Conservation (phyloP, 2,888 invertebrate species). For the Tenthredo distinguenda region DNA sequence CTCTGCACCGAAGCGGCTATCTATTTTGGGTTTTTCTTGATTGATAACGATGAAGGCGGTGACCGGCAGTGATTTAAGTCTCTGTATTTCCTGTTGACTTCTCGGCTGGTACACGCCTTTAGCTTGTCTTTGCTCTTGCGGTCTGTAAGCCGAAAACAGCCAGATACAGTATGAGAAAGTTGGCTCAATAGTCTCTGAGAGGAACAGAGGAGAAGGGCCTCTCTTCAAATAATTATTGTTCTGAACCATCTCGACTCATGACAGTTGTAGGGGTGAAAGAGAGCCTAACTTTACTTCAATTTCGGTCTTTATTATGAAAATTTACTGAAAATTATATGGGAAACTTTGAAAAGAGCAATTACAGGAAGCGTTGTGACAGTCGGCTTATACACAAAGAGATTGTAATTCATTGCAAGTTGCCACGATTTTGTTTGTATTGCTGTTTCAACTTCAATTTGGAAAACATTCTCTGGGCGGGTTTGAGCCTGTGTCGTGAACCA, state of each 20-base stretch:
- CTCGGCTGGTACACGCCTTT: conserved; percentile 1
- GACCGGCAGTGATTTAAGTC: conserved; percentile 67
- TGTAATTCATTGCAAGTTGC: background rate
- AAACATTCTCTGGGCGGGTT: background rate
- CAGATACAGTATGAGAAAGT: background rate
- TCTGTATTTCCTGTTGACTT: conserved; percentile 57
- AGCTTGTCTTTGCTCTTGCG: background rate
- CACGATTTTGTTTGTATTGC: background rate
- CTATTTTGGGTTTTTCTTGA: conserved; percentile 55
- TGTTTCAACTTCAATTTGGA: background rate
- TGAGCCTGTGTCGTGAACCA: background rate
- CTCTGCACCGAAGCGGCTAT: conserved; percentile 53
- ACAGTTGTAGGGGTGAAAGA: background rate
- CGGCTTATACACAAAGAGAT: background rate
- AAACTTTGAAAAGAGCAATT: conserved; percentile 4
- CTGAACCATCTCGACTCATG: background rate
- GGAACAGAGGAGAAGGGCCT: background rate
- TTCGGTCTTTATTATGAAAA: background rate
- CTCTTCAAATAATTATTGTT: background rate
- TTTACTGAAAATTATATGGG: background rate
- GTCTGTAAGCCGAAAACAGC: background rate
- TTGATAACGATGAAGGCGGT: conserved; percentile 67
- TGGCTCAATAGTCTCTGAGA: background rate
- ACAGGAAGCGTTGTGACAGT: background rate
- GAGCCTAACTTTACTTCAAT: background rate